Evolutionary conservation across 1,140 invertebrate genomes (phyloP).

Genomic region (Diplogasteroides magnus): DNA sequence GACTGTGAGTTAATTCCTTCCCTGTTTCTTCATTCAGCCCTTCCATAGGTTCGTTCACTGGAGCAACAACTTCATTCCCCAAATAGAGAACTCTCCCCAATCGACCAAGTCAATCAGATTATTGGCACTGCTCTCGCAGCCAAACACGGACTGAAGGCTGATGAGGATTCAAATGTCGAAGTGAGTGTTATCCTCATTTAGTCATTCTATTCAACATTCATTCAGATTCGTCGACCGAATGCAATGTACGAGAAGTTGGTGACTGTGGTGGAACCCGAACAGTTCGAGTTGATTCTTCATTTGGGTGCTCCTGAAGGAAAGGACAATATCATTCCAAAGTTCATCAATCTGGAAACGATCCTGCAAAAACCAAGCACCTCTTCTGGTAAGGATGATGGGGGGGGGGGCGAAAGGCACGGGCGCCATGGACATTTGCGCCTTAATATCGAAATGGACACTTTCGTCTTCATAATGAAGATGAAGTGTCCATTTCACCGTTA

Average conservation of each 20-base stretch:
- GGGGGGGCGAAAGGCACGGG: too few species aligned
- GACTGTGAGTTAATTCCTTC: neutral
- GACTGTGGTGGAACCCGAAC: constrained; percentile 23
- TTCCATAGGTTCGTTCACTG: too few species aligned
- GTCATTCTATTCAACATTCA: neutral
- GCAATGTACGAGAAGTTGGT: constrained; percentile 21
- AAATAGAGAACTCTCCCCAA: too few species aligned
- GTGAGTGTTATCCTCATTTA: constrained; percentile 3
- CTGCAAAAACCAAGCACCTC: constrained; percentile 27
- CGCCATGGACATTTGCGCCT: too few species aligned
- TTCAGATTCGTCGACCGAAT: constrained; percentile 1
- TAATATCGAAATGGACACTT: too few species aligned
- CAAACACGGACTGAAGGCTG: constrained; percentile 3
- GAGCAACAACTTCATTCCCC: too few species aligned
- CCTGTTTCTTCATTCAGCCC: too few species aligned
- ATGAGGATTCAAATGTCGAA: constrained; percentile 15
- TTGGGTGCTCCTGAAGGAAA: constrained; percentile 4
- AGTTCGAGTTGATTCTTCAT: constrained; percentile 2
- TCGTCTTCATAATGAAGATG: too few species aligned
- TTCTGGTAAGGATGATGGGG: neutral
- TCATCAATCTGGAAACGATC: constrained; percentile 29
- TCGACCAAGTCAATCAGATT: constrained; percentile 1
- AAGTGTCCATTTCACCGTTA: too few species aligned
- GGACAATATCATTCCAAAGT: constrained; percentile 33
- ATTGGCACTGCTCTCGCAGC: constrained; percentile 7